A percentile compares a stretch with the other conserved stretches of the same genome.
Evolutionary conservation across 2,113 vertebrate genomes (phyloP).

Genomic region (Labeo catla): DNA sequence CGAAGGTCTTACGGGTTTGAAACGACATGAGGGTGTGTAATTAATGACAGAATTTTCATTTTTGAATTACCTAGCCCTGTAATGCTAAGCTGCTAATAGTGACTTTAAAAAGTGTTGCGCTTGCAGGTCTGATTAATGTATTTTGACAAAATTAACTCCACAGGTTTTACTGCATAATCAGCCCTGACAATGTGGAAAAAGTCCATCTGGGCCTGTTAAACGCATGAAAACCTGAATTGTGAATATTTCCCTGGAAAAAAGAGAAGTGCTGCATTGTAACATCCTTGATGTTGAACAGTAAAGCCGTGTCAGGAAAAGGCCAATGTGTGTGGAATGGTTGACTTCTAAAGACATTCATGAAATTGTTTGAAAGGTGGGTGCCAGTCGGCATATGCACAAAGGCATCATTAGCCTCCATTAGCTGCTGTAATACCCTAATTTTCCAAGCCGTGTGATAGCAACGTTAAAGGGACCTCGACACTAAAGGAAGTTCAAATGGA

Average conservation of each 20-base stretch:
- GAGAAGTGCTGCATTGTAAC: neutral
- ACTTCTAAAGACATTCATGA: conserved; percentile 20
- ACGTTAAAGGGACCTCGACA: conserved; percentile 52
- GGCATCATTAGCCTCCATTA: conserved; percentile 52
- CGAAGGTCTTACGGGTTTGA: no score
- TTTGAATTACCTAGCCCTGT: no score
- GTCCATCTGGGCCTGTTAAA: neutral
- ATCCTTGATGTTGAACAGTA: neutral
- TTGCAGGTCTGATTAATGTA: neutral
- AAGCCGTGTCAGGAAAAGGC: neutral
- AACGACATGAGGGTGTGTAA: no score
- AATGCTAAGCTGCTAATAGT: no score
- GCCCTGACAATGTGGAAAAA: neutral
- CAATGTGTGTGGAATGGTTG: conserved; percentile 11
- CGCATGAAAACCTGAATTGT: neutral
- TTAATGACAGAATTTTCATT: no score
- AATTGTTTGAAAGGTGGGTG: conserved; percentile 24
- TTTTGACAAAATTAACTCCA: neutral
- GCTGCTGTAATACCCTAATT: conserved; percentile 62
- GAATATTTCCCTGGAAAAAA: neutral
- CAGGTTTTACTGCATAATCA: neutral
- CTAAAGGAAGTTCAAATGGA: conserved; percentile 43
- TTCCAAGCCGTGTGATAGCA: conserved; percentile 60
- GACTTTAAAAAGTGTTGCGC: neutral
- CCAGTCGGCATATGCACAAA: conserved; percentile 30